phyloP scores from a whole-genome alignment of 2,888 invertebrate species.

The Lacanobia wlatinum region DNA sequence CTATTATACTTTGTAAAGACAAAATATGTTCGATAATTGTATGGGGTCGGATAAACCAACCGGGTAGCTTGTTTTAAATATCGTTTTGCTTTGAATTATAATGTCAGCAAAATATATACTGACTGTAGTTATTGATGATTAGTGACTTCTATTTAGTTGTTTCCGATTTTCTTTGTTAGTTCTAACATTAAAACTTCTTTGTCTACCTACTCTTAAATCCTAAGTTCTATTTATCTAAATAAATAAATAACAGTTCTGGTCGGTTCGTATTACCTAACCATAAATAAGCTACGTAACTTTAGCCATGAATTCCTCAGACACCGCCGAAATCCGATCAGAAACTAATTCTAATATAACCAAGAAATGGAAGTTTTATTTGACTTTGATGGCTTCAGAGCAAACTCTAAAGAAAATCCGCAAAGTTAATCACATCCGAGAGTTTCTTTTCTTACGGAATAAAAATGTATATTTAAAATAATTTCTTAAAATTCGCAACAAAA shows the following conservation, averaged over 20 bases:
- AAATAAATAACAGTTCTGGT: neutral
- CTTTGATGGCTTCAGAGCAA: slow-evolving; percentile 51
- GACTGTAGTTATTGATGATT: neutral
- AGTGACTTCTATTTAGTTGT: neutral
- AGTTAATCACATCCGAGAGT: slow-evolving; percentile 61
- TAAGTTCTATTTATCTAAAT: neutral
- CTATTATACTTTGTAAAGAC: slow-evolving; percentile 53
- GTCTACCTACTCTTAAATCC: neutral
- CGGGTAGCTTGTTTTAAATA: slow-evolving; percentile 2
- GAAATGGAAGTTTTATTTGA: slow-evolving; percentile 56
- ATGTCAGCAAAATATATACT: neutral
- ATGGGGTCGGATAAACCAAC: neutral
- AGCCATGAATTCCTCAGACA: slow-evolving; percentile 48
- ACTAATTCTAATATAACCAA: slow-evolving; percentile 59
- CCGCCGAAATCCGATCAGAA: slow-evolving; percentile 56
- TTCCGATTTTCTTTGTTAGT: neutral
- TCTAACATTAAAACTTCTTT: neutral
- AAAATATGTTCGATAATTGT: slow-evolving; percentile 52
- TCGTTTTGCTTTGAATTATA: too few species aligned
- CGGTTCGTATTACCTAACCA: slow-evolving; percentile 19
- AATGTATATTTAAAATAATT: slow-evolving; percentile 66
- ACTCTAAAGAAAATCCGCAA: slow-evolving; percentile 51
- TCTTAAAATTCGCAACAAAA: slow-evolving; percentile 70
- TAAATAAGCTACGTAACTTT: slow-evolving; percentile 43
- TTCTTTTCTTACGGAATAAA: slow-evolving; percentile 45